Evolutionary conservation across 1,140 invertebrate species (phyloP).

Genomic region (Drosophila suzukii): DNA sequence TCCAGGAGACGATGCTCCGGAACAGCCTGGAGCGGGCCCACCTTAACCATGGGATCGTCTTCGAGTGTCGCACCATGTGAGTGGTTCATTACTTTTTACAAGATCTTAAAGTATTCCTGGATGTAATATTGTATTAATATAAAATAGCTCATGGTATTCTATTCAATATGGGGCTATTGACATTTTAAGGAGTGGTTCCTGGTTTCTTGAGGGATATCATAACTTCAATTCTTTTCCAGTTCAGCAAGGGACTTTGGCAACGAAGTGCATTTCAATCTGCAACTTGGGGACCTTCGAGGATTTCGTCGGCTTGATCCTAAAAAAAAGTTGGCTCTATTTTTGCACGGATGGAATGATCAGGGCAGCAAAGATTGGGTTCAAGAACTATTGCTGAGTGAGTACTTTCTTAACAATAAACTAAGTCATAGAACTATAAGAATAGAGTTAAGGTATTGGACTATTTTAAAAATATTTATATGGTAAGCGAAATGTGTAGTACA

Average conservation of each 20-base stretch:
- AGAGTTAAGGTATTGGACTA: no score
- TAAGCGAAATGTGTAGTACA: no score
- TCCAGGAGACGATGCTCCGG: constrained; percentile 74
- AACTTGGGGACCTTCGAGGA: constrained; percentile 70
- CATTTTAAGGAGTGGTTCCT: no score
- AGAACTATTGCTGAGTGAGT: constrained; percentile 66
- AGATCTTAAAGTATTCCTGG: not conserved
- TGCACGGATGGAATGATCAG: constrained; percentile 83
- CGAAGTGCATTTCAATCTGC: constrained; percentile 70
- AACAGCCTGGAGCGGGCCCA: constrained; percentile 73
- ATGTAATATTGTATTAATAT: not conserved
- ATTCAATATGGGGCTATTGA: no score
- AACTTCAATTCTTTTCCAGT: constrained; percentile 13
- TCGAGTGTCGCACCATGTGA: constrained; percentile 80
- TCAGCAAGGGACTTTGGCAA: constrained; percentile 63
- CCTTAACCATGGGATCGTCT: constrained; percentile 76
- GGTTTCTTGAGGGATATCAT: not conserved
- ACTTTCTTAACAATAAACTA: not conserved
- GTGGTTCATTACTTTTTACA: constrained; percentile 6
- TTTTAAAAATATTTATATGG: no score
- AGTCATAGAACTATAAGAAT: no score
- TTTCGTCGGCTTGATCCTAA: constrained; percentile 66
- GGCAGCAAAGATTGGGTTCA: constrained; percentile 81
- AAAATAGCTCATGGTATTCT: no score
- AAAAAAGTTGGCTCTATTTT: constrained; percentile 72